Conservation (phyloP, 2,113 vertebrate genomes). For the Lepisosteus osseus region DNA sequence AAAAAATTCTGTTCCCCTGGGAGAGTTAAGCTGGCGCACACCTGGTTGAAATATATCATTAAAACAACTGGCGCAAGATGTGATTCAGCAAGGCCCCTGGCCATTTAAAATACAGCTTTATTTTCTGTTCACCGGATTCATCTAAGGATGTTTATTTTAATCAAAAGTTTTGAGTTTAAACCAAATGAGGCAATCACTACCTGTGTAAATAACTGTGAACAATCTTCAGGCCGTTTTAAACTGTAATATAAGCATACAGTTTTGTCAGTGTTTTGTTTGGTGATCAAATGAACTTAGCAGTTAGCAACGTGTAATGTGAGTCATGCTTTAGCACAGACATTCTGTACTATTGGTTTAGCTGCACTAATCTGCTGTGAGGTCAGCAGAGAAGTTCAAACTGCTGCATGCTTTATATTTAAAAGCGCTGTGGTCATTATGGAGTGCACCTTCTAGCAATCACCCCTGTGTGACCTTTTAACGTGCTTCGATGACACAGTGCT, state of each 20-base stretch:
- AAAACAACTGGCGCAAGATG: too few relatives aligned
- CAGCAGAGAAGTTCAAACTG: background rate
- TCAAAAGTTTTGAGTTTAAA: slow-evolving; percentile 12
- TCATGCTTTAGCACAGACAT: slow-evolving; percentile 1
- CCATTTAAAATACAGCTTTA: background rate
- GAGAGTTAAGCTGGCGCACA: too few relatives aligned
- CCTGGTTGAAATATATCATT: too few relatives aligned
- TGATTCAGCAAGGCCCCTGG: background rate
- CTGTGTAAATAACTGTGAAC: background rate
- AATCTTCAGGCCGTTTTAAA: background rate
- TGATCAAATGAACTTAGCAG: background rate
- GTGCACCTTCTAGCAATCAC: slow-evolving; percentile 8
- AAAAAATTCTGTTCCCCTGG: too few relatives aligned
- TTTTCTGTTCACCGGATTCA: background rate
- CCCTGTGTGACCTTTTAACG: slow-evolving; percentile 19
- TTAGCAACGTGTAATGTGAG: background rate
- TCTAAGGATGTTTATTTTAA: slow-evolving; percentile 9
- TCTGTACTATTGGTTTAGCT: background rate
- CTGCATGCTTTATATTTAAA: background rate
- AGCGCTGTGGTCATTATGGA: slow-evolving; percentile 1
- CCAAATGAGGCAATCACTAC: slow-evolving; percentile 5
- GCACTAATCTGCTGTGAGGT: slow-evolving; percentile 6
- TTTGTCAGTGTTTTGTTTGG: background rate
- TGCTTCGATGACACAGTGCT: slow-evolving; percentile 33
- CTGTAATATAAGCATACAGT: slow-evolving; percentile 10